Base-by-base conservation (phyloP, 1,140 invertebrate genomes). In the Drosophila bocki region DNA sequence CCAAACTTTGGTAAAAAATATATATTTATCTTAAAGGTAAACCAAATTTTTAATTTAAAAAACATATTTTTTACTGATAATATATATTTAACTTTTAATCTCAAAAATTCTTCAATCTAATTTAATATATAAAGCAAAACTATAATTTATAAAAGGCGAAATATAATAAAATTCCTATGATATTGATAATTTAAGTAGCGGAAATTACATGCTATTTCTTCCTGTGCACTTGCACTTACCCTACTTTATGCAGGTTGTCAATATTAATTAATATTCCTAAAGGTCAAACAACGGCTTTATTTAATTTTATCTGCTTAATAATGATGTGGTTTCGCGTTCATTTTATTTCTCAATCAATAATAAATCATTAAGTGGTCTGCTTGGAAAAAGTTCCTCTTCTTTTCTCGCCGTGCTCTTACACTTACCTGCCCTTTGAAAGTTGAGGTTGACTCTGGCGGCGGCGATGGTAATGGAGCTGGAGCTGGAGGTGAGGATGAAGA, bases 341-440 rank as follows among this genome's bases (percentile, higher is more conserved):
- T 6, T 22, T n/a, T 3, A 39, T 39, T 11, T 15, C 37, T 22
- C 19, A 37, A 56, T 56, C 53, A 56, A 56, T 56, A 33, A 51
- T 7, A 51, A 33, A 33, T 12, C 29, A 6, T 17, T 33, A 12
- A 29, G 6, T 1, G 3, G 22, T 2, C n/a, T 35, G 54, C n/a
- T 26, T 11, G 5, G 11, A n/a, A 19, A 35, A 33, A 33, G 9
- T 51, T 7, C 4, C 5, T 9, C 12, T 12, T 37, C 33, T 69
- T 65, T 69, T 51, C 29, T 60, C 17, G n/a, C 35, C 39, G 37
- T 53, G 67, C 19, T n/a, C 22, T 3, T 60, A 57, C 82, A 83
- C 83, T 87, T 88, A 87, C 83, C 83, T 87, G 84, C 84, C 80
- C 83, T 86, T 82, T 88, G 54, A 42, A 65, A 87, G 76, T 83